Evolutionary conservation across 2,888 invertebrate genomes (phyloP), one percentile per base, ranked within the genome.

Genomic region (Orchestes rusci): DNA sequence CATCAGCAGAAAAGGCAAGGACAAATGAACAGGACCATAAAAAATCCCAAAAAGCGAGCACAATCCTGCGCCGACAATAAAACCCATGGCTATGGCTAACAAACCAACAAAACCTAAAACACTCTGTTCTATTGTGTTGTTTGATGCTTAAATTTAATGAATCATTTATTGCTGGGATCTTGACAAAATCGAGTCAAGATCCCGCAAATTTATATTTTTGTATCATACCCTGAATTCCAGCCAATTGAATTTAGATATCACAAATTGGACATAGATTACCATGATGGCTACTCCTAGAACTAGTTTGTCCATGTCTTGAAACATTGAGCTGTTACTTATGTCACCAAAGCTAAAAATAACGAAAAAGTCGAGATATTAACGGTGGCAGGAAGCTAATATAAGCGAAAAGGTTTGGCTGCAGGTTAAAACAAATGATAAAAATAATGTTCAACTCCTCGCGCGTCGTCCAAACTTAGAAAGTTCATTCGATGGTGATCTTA

Each of bases 21-120:
- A 83, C 7, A 84, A 81, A 64, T 90, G 88, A 1, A 89, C 81
- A 0, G 88, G 88, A 1, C 88, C 86, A 64, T 84, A 88, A 19
- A 82, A 75, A 23, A 87, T 71, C 4, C 82, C 81, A 43, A 83
- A 61, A 5, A 79, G 62, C 1, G 86, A 82, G 59, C 86, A 85
- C 59, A 86, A 64, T 38, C 86, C 82, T 42, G 82, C 75, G 1
- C 84, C 77, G 20, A 80, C 75, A 2, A 80, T 62, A 57, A 87
- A 83, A 1, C 88, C 80, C 71, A 86, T 75, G 4, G 77, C 83
- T 23, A 88, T 80, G 58, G 80, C 78, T 12, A 83, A 58, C 37
- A 89, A 68, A 20, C 88, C 88, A 23, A 81, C 71, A 54, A 75
- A 68, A 4, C 82, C 81, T 43, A 88, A 67, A 48, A 77, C 75